Base-by-base conservation (phyloP, 2,113 vertebrate species). In the Pachycephala philippinensis region DNA sequence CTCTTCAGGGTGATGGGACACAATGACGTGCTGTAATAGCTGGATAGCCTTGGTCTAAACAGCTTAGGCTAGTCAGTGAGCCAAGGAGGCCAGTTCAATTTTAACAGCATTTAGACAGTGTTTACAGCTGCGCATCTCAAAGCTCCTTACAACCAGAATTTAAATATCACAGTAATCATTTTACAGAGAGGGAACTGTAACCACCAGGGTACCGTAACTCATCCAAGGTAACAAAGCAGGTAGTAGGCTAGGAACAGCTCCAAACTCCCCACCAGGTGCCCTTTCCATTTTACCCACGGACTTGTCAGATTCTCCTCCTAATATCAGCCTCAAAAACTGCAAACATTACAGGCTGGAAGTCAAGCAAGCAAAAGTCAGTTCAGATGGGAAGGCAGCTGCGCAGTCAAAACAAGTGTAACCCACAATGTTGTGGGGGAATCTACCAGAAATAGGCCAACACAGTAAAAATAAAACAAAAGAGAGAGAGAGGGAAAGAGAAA, bases 401-500 rank as follows among this genome's bases (percentile, higher is more conserved):
- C 84, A 88, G 80, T 94, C 83, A 97, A 95, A 95, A 86, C 77
- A 96, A 87, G 91, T 31, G 78, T 47, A 91, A 87, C 35, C 64
- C 76, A 77, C 57, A 61, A 33, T 26, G 50, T 53, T 68, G 59
- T 68, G 44, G 70, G 49, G 56, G 27, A 90, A 94, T 70, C 68
- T 78, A 79, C 72, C 26, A 87, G 83, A 86, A 95, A 72, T 24
- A 84, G 66, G 75, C 37, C 61, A 85, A 52, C 33, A 63, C 17
- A 75, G 64, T 95, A 89, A 93, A 96, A 93, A 93, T 68, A 95
- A 90, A 92, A 94, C 83, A 93, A 76, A 94, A 84, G 65, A 60
- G 39, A 64, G 56, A 37, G 71, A 70, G 37, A 24, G 14, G 31
- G 45, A 75, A 69, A 69, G 59, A 60, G 49, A 40, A 79, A 66